Evolutionary conservation across 2,113 vertebrate genomes (phyloP).

Genomic region (Zosterops hypoxanthus): DNA sequence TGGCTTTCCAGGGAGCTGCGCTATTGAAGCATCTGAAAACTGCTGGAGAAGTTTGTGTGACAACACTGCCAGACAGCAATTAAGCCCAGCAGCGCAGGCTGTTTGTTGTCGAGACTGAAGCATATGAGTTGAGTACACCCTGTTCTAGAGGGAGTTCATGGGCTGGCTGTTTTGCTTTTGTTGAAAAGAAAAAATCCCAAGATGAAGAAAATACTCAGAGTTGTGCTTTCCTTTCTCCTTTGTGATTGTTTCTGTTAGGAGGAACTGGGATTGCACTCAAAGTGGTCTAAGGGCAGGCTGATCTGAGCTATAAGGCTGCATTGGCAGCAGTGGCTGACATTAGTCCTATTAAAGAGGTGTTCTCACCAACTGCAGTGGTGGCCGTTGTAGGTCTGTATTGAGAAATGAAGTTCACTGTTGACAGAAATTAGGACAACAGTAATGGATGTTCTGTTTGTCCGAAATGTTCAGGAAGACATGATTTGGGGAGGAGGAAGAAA

Average conservation of each 20-base stretch:
- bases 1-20: rapidly evolving
- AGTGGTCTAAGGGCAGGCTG: not conserved
- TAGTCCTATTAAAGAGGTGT: rapidly evolving
- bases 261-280: not conserved
- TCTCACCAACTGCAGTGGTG: not conserved
- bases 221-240: not conserved
- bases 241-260: not conserved
- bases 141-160: conserved; percentile 30
- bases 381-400: not conserved
- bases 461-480: not conserved
- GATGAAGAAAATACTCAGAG: not conserved
- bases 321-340: not conserved
- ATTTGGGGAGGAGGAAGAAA: not conserved
- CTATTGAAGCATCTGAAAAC: not conserved
- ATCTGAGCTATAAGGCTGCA: not conserved
- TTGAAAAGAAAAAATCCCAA: not conserved
- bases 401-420: not conserved
- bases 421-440: not conserved
- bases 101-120: conserved; percentile 23
- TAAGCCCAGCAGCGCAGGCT: conserved; percentile 1
- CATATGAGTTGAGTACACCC: conserved; percentile 21
- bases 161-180: not conserved
- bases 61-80: conserved; percentile 43
- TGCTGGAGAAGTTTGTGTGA: conserved; percentile 8
- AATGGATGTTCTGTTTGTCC: not conserved